phyloP scores from a whole-genome alignment of 2,113 vertebrate species.

The Seriola quinqueradiata region DNA sequence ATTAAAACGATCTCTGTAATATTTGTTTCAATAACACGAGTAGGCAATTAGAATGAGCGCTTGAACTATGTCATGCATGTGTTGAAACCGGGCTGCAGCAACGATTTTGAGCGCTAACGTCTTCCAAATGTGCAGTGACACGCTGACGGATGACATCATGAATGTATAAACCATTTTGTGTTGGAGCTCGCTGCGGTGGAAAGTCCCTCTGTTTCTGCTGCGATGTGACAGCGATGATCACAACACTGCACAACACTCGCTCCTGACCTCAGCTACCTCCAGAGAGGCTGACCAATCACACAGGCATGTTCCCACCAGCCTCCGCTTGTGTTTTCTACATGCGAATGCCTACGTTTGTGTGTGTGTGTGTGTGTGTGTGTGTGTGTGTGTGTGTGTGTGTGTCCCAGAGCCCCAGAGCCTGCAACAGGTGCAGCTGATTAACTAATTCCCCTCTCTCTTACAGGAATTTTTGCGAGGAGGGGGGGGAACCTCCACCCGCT shows the following conservation, averaged over 20 bases:
- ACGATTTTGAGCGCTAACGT: slow-evolving; percentile 51
- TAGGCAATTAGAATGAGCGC: slow-evolving; percentile 16
- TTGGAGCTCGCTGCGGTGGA: slow-evolving; percentile 62
- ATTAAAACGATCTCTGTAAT: not conserved
- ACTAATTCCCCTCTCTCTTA: slow-evolving; percentile 64
- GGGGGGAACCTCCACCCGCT: slow-evolving; percentile 56
- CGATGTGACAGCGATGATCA: slow-evolving; percentile 51
- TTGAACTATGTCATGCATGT: slow-evolving; percentile 45
- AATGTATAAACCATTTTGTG: slow-evolving; percentile 64
- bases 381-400: slow-evolving; percentile 19
- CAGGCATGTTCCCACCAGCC: slow-evolving; percentile 67
- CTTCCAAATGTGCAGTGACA: slow-evolving; percentile 79
- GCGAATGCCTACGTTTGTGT: not conserved
- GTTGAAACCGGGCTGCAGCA: slow-evolving; percentile 43
- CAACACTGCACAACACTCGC: slow-evolving; percentile 48
- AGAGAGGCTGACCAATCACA: slow-evolving; percentile 62
- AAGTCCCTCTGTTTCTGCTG: slow-evolving; percentile 76
- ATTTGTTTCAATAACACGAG: slow-evolving; percentile 18
- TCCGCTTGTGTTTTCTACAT: slow-evolving; percentile 10
- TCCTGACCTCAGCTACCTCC: slow-evolving; percentile 60
- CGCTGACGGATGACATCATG: slow-evolving; percentile 75
- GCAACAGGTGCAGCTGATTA: slow-evolving; percentile 82
- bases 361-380: slow-evolving; percentile 40
- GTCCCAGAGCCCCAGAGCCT: slow-evolving; percentile 54
- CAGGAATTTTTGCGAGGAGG: slow-evolving; percentile 69